Percentiles rank a stretch among this genome's conserved stretches.
Conservation (phyloP, 2,113 vertebrate genomes). For the Brachypteracias leptosomus region DNA sequence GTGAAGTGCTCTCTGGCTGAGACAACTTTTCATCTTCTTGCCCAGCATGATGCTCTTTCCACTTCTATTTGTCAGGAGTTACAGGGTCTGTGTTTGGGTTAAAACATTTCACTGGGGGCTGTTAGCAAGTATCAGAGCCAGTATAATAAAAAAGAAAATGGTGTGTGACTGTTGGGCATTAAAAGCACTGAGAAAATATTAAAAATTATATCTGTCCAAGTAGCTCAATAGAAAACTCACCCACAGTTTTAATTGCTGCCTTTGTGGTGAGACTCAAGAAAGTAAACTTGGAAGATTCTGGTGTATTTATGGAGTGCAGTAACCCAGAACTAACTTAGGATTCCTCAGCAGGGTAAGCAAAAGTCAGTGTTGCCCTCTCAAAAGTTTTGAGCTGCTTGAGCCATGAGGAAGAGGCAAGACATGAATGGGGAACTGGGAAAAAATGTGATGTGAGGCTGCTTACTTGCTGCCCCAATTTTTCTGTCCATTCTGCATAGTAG, state of each 20-base stretch:
- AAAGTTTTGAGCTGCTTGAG: not conserved
- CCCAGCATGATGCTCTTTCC: not conserved
- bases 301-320: not conserved
- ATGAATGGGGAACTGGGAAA: not conserved
- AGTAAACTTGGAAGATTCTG: not conserved
- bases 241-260: not conserved
- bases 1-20: not conserved
- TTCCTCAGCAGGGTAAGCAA: not conserved
- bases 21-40: not conserved
- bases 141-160: not conserved
- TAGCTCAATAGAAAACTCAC: not conserved
- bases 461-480: not conserved
- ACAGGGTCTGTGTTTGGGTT: not conserved
- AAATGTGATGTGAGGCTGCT: too few species aligned
- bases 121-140: not conserved
- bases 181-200: not conserved
- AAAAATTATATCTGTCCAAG: not conserved
- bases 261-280: not conserved
- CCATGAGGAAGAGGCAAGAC: not conserved
- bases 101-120: not conserved
- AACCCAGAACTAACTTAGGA: not conserved
- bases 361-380: not conserved
- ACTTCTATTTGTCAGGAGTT: not conserved
- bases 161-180: not conserved
- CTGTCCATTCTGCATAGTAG: not conserved